Percentiles rank a stretch among this genome's conserved stretches.
Evolutionary conservation across 1,140 invertebrate species (phyloP).

Genomic region (Hylaeus anthracinus): DNA sequence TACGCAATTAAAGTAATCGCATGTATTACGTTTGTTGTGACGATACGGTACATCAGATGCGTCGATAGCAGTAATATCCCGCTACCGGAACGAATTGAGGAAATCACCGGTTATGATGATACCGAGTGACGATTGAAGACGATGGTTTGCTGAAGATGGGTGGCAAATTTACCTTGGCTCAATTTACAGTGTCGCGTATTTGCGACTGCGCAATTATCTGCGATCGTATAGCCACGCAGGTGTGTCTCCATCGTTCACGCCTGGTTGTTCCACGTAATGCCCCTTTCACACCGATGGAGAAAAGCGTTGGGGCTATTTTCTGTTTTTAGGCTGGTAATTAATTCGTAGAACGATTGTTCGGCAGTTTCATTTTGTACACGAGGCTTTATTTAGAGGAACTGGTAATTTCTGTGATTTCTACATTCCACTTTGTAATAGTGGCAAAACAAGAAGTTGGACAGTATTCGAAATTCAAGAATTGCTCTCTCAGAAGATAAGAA

Average conservation of each 20-base stretch:
- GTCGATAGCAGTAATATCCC: slow-evolving; percentile 17
- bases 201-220: slow-evolving; percentile 24
- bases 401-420: too few species aligned
- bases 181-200: too few species aligned
- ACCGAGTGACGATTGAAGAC: slow-evolving; percentile 31
- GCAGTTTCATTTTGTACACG: too few species aligned
- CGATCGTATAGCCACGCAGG: background rate
- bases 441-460: too few species aligned
- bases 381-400: too few species aligned
- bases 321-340: too few species aligned
- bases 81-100: slow-evolving; percentile 26
- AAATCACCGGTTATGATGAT: slow-evolving; percentile 15
- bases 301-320: too few species aligned
- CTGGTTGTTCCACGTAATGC: background rate
- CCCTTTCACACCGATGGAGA: slow-evolving; percentile 1
- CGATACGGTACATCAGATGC: slow-evolving; percentile 7
- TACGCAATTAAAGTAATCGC: slow-evolving; percentile 22
- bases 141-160: slow-evolving; percentile 12
- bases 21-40: background rate
- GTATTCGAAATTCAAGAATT: too few species aligned
- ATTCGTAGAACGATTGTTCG: too few species aligned
- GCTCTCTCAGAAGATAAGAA: too few species aligned
- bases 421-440: too few species aligned
- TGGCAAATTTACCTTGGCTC: slow-evolving; percentile 20
- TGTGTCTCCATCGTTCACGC: background rate